These are phyloP conservation scores for Dolichallabes microphthalmus DNA, from an alignment of 2,113 vertebrate species.

Conservation along the genomic window DNA sequence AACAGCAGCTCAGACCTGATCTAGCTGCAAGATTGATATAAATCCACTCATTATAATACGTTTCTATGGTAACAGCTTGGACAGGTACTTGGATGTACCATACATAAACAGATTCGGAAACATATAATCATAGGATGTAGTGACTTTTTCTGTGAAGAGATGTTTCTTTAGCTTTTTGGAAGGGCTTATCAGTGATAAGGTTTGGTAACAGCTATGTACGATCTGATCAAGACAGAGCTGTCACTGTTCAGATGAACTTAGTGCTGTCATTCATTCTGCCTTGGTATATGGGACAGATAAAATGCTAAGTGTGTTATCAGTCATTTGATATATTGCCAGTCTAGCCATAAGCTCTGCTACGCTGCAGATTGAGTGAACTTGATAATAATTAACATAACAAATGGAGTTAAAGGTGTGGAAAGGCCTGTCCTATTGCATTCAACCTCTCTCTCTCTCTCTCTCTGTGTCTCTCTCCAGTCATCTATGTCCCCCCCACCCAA, in stretches of 20 bases:
- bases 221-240: neutral
- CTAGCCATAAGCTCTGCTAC: conserved; percentile 23
- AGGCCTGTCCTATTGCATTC: conserved; percentile 39
- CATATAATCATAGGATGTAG: neutral
- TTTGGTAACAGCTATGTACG: neutral
- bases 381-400: conserved; percentile 56
- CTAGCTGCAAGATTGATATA: neutral
- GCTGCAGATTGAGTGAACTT: conserved; percentile 37
- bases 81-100: neutral
- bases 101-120: neutral
- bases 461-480: neutral
- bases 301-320: conserved; percentile 12
- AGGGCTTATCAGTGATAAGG: neutral
- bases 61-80: neutral
- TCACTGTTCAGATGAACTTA: neutral
- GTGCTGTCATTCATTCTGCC: neutral
- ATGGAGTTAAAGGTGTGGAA: conserved; percentile 36
- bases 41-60: neutral
- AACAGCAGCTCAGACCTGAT: neutral
- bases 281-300: conserved; percentile 12
- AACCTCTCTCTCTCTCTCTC: conserved; percentile 13
- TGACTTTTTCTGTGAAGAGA: neutral
- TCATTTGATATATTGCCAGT: conserved; percentile 16
- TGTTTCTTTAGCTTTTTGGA: neutral
- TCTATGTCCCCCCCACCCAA: neutral